Conservation (phyloP, 2,888 invertebrate species). For the Thyatira batis region DNA sequence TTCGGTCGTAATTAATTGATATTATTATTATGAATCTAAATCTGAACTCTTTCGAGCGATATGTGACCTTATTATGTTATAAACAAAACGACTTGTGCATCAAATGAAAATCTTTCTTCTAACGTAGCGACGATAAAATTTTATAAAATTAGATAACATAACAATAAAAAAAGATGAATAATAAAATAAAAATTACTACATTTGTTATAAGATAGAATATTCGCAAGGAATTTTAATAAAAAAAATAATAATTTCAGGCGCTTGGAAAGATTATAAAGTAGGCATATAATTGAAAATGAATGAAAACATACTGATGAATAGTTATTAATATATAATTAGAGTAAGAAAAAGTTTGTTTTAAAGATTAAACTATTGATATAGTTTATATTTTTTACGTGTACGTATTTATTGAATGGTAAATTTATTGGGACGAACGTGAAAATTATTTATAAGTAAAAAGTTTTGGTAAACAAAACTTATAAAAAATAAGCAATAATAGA, state of each 20-base stretch:
- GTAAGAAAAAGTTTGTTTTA: conserved; percentile 80
- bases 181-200: conserved; percentile 55
- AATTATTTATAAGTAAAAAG: conserved; percentile 80
- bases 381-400: conserved; percentile 83
- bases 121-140: conserved; percentile 64
- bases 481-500: conserved; percentile 82
- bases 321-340: conserved; percentile 82
- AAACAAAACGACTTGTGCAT: conserved; percentile 19
- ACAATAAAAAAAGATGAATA: conserved; percentile 63
- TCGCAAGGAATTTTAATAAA: conserved; percentile 47
- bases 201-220: conserved; percentile 68
- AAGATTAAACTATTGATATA: conserved; percentile 83
- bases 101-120: conserved; percentile 51
- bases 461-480: conserved; percentile 80
- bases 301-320: conserved; percentile 80
- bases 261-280: conserved; percentile 81
- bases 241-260: conserved; percentile 70
- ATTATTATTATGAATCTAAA: conserved; percentile 59
- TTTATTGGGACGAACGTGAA: conserved; percentile 80
- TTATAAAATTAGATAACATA: conserved; percentile 59
- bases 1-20: conserved; percentile 50
- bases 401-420: conserved; percentile 83
- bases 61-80: conserved; percentile 62
- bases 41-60: conserved; percentile 47
- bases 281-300: conserved; percentile 80